Conservation (phyloP, 1,140 invertebrate genomes). For the Forficula auricularia region DNA sequence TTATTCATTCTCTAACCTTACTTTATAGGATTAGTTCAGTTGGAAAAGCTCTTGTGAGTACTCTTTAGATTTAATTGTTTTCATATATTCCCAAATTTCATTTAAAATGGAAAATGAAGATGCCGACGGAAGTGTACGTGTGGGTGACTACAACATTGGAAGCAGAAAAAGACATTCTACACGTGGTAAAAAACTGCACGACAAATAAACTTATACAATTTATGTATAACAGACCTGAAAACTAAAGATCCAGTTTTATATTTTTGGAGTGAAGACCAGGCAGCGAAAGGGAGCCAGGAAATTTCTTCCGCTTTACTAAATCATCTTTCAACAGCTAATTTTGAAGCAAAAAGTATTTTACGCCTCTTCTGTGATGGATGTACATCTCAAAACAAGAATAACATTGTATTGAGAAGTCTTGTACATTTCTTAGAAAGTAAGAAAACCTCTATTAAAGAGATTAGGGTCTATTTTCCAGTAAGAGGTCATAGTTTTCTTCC, state of each 20-base stretch:
- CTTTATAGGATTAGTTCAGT: no score
- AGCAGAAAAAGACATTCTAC: no score
- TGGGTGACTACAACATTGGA: no score
- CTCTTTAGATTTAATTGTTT: no score
- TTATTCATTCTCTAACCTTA: no score
- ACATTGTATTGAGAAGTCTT: slow-evolving; percentile 12
- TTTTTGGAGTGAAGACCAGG: slow-evolving; percentile 15
- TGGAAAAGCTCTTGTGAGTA: no score
- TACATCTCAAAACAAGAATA: slow-evolving; percentile 17
- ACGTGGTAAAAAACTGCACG: no score
- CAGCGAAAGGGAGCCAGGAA: slow-evolving; percentile 12
- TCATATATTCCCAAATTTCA: no score
- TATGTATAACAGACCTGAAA: slow-evolving; percentile 13
- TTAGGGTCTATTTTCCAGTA: slow-evolving; percentile 17
- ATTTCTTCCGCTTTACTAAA: slow-evolving; percentile 15
- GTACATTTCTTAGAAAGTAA: slow-evolving; percentile 14
- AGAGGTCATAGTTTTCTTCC: slow-evolving; percentile 19
- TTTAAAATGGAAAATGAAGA: no score
- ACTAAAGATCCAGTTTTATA: slow-evolving; percentile 15
- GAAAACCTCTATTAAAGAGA: slow-evolving; percentile 11
- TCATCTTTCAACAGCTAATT: slow-evolving; percentile 8
- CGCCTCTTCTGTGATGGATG: slow-evolving; percentile 18
- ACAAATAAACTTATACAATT: slow-evolving; percentile 16
- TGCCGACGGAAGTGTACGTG: no score
- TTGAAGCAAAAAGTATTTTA: slow-evolving; percentile 4